phyloP scores from a whole-genome alignment of 2,113 vertebrate genomes.

The Hippopotamus amphibius region DNA sequence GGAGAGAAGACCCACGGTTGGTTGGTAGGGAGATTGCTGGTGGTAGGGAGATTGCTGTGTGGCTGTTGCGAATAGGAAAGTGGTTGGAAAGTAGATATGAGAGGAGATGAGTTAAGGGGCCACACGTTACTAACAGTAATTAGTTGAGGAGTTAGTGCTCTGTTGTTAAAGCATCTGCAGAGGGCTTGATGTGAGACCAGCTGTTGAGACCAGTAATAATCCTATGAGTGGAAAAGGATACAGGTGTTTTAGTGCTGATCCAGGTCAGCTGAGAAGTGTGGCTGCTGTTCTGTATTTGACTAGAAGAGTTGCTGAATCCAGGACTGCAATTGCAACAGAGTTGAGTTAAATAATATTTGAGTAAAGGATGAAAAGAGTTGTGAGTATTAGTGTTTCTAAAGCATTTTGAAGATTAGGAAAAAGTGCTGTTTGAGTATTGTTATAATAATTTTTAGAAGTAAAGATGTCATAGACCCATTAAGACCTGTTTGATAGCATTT shows the following conservation, averaged over 20 bases:
- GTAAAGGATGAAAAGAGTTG: background rate
- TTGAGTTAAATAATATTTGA: slow-evolving; percentile 40
- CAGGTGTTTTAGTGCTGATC: background rate
- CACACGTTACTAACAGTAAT: background rate
- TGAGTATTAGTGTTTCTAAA: slow-evolving; percentile 28
- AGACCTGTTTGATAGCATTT: background rate
- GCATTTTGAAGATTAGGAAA: slow-evolving; percentile 14
- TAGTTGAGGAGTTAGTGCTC: background rate
- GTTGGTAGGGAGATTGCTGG: background rate
- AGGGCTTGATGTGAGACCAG: background rate
- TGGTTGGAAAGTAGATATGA: background rate
- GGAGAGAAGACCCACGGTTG: background rate
- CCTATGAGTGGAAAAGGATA: background rate
- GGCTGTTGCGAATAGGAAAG: background rate
- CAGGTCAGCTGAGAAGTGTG: background rate
- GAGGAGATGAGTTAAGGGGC: background rate
- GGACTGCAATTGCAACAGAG: background rate
- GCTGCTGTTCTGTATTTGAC: background rate
- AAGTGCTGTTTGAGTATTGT: background rate
- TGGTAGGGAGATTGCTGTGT: background rate
- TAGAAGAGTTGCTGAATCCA: background rate
- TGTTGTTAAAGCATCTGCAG: background rate
- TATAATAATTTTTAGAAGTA: background rate
- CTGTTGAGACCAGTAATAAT: background rate
- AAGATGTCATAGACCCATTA: background rate